Evolutionary conservation across 35 echinoderm and acorn worm species (phyloP), one percentile per base, ranked within the genome.

Genomic region (Hemicentrotus pulcherrimus): DNA sequence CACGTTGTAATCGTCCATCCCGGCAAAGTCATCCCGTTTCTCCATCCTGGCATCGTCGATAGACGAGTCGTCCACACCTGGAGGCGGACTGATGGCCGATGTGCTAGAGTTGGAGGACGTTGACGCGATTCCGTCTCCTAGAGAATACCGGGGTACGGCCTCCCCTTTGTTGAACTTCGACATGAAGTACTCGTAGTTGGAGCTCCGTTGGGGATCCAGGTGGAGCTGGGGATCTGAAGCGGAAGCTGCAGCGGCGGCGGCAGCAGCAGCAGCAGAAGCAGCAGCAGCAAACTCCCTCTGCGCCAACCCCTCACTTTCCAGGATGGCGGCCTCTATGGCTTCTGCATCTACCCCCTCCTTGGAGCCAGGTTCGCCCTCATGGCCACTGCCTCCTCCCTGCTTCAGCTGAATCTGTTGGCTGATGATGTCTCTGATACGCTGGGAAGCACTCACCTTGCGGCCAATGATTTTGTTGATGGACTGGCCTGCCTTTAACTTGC

Each of bases 401-500:
- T 97, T 99, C 41, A 95, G 86, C 61, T 96, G 95, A 30, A 97
- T 86, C 85, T 97, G 98, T 48, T 60, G 88, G 96, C 95, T 99
- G 60, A 99, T 96, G 32, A 97, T 95, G 31, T 97, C 98, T 0
- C 95, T 70, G 92, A 96, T 94, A 31, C 95, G 97, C 48, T 99
- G 98, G 24, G 95, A 96, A 14, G 97, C 96, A 47, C 91, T 88
- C 35, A 94, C 94, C 10, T 96, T 94, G 28, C 96, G 97, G 24
- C 97, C 97, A 15, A 99, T 99, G 88, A 99, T 95, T 86, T 97
- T 96, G 65, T 97, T 92, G 46, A 99, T 99, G 2, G 97, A 96
- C 92, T 99, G 95, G 31, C 98, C 98, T 33, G 97, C 96, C 96
- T 98, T 96, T 32, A 99, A 95, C 94, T 98, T 96, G 92, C 96